Evolutionary conservation across 2,888 invertebrate species (phyloP), one percentile per base, ranked within the genome.

Genomic region (Sussaba pulchella): DNA sequence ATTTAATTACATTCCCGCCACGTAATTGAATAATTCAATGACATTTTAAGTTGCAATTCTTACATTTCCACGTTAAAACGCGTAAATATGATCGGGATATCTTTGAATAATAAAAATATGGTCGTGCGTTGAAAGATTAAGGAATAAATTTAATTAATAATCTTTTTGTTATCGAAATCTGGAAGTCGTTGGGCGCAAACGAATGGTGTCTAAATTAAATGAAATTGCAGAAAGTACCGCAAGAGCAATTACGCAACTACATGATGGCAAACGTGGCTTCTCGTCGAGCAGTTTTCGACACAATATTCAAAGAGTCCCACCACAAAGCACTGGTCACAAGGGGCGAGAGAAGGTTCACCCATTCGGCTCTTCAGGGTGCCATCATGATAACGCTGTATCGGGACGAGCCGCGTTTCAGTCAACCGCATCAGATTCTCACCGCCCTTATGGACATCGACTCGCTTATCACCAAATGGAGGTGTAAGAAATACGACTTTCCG

Each of bases 361-460:
- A 99, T 92, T 95, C 95, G 76, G 99, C 99, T 0, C 93, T 99
- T 69, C 98, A 99, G 91, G 99, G 99, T 3, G 99, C 99, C 26
- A 96, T 99, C 90, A 98, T 99, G 97, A 99, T 99, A 74, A 99
- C 97, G 0, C 96, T 99, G 91, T 99, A 99, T 93, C 94, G 99
- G 57, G 99, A 99, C 89, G 98, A 99, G 93, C 99, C 99, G 0
- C 95, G 99, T 59, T 99, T 99, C 93, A 98, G 98, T 87, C 99
- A 99, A 92, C 99, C 99, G 0, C 99, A 99, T 93, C 99, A 99
- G 92, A 95, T 99, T 82, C 94, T 99, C 12, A 97, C 96, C 0
- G 94, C 98, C 12, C 95, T 99, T 26, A 99, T 99, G 97, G 99
- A 99, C 90, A 98, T 99, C 69, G 99, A 99, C 93, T 98, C 99